Conservation (phyloP, 2,113 vertebrate species). For the Nesogale talazaci region DNA sequence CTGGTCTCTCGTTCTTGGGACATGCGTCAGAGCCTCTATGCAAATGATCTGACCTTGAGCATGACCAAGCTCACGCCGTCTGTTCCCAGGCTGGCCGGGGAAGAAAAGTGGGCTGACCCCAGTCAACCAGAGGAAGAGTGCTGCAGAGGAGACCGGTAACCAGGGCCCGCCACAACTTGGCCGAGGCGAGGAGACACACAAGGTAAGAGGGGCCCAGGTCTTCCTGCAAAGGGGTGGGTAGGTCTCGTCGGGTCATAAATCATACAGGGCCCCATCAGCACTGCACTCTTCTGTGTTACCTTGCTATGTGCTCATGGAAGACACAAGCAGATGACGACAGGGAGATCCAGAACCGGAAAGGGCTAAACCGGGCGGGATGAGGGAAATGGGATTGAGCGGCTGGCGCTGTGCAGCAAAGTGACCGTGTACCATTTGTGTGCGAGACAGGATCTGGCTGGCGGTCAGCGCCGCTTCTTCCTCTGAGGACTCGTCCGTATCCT, state of each 20-base stretch:
- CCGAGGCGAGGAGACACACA: neutral
- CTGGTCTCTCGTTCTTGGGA: neutral
- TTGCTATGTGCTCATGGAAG: neutral
- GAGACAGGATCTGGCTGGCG: constrained; percentile 96
- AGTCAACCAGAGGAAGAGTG: neutral
- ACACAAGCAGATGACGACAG: neutral
- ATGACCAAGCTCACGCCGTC: neutral
- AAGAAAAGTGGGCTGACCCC: neutral
- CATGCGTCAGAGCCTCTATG: neutral
- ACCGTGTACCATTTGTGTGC: constrained; percentile 93
- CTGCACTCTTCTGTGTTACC: neutral
- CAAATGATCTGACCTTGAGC: neutral
- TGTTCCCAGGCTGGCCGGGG: neutral
- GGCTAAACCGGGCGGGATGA: neutral
- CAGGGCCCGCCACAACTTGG: neutral
- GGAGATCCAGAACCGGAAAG: neutral
- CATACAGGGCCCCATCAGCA: too few species aligned
- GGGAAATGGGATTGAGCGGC: neutral
- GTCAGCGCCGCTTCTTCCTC: constrained; percentile 98
- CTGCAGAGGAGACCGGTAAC: neutral
- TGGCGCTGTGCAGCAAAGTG: neutral
- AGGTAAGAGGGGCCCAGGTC: too few species aligned
- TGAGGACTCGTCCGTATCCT: constrained; percentile 98
- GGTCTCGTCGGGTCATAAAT: too few species aligned
- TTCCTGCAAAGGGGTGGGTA: too few species aligned